Conservation (phyloP, 2,113 vertebrate species). For the Dolichotis patagonum region DNA sequence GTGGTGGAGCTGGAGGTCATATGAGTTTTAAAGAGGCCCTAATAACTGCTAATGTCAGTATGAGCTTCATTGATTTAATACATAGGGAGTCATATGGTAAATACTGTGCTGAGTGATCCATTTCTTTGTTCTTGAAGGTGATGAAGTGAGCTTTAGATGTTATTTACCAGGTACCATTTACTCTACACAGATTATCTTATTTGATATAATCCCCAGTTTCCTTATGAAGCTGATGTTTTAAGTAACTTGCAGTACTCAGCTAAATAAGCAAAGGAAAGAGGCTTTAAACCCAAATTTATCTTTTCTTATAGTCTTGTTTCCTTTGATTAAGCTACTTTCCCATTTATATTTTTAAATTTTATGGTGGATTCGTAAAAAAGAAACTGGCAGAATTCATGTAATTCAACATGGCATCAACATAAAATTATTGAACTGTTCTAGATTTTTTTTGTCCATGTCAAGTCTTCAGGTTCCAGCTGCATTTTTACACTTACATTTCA, state of each 20-base stretch:
- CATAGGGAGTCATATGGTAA: neutral
- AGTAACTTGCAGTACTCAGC: neutral
- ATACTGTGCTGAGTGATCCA: neutral
- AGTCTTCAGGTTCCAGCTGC: neutral
- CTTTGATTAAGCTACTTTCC: neutral
- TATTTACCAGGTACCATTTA: neutral
- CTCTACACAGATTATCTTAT: neutral
- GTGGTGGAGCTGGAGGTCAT: neutral
- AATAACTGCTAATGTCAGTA: neutral
- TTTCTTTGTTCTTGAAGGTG: neutral
- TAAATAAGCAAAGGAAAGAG: neutral
- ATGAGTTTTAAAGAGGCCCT: slow-evolving; percentile 30
- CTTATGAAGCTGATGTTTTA: neutral
- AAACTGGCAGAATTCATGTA: neutral
- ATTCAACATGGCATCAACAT: neutral
- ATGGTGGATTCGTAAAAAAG: slow-evolving; percentile 15
- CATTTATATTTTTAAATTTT: neutral
- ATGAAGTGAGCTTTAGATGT: neutral
- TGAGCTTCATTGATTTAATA: neutral
- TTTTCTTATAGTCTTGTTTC: neutral
- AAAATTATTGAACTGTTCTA: neutral
- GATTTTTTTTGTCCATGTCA: neutral
- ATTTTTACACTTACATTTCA: neutral
- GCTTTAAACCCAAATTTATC: neutral
- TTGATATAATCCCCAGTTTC: neutral